Evolutionary conservation across 2,888 invertebrate species (phyloP).

Genomic region (Entomobrya proxima): DNA sequence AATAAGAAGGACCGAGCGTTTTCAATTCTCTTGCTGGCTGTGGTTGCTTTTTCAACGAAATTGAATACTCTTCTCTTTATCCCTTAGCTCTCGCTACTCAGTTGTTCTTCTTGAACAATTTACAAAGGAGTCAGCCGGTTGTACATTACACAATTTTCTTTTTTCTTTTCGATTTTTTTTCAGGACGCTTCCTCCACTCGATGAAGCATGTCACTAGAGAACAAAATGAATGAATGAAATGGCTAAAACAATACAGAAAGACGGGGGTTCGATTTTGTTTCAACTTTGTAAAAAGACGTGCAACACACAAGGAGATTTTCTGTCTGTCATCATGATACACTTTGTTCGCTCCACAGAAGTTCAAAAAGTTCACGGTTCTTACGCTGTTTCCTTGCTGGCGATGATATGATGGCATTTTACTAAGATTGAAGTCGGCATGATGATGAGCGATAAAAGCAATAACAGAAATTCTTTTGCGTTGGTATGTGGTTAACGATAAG

Average conservation of each 20-base stretch:
- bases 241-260: constrained; percentile 41
- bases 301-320: neutral
- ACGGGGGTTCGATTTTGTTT: neutral
- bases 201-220: constrained; percentile 59
- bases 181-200: no score
- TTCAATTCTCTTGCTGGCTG: constrained; percentile 33
- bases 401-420: no score
- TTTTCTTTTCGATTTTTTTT: constrained; percentile 2
- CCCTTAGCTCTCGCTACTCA: neutral
- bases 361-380: no score
- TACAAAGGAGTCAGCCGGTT: constrained; percentile 44
- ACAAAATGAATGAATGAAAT: constrained; percentile 45
- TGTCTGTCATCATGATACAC: neutral
- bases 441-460: no score
- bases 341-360: no score
- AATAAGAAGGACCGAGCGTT: neutral
- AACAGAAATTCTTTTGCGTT: no score
- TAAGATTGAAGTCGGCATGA: no score
- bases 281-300: neutral
- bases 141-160: constrained; percentile 23
- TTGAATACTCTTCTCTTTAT: constrained; percentile 27
- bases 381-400: no score
- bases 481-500: no score
- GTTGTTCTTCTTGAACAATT: constrained; percentile 37
- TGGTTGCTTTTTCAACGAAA: constrained; percentile 39